Percentiles rank a stretch among this genome's conserved stretches.
phyloP scores from a whole-genome alignment of 2,797 vertebrate genomes.

The Chrosomus eos region DNA sequence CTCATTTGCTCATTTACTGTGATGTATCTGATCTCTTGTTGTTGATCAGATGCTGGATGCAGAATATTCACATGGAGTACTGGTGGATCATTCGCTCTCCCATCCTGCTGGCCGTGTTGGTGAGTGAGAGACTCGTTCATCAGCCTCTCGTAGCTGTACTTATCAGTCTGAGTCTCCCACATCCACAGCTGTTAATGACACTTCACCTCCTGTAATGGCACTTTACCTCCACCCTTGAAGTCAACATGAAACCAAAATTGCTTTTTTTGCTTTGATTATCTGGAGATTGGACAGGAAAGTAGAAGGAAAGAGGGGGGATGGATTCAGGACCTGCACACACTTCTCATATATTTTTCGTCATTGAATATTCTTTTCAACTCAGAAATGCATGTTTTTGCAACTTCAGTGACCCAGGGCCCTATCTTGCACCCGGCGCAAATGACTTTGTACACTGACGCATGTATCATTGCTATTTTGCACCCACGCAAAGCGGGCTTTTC shows the following conservation, averaged over 20 bases:
- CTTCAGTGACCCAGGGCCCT: neutral
- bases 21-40: constrained; percentile 16
- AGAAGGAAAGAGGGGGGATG: neutral
- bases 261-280: constrained; percentile 4
- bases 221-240: constrained; percentile 9
- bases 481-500: no score
- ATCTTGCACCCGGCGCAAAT: no score
- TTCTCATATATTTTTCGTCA: neutral
- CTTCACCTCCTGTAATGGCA: neutral
- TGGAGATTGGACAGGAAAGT: neutral
- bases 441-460: no score
- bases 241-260: neutral
- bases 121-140: constrained; percentile 70
- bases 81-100: constrained; percentile 97
- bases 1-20: neutral
- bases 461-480: no score
- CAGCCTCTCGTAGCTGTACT: neutral
- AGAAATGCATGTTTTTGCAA: neutral
- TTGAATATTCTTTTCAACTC: neutral
- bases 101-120: constrained; percentile 90
- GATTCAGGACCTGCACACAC: neutral
- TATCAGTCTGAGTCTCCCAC: neutral
- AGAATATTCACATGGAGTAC: constrained; percentile 89
- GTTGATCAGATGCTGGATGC: constrained; percentile 88
- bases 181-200: constrained; percentile 2